Evolutionary conservation across 2,113 vertebrate genomes (phyloP).

Genomic region (Rhineura floridana): DNA sequence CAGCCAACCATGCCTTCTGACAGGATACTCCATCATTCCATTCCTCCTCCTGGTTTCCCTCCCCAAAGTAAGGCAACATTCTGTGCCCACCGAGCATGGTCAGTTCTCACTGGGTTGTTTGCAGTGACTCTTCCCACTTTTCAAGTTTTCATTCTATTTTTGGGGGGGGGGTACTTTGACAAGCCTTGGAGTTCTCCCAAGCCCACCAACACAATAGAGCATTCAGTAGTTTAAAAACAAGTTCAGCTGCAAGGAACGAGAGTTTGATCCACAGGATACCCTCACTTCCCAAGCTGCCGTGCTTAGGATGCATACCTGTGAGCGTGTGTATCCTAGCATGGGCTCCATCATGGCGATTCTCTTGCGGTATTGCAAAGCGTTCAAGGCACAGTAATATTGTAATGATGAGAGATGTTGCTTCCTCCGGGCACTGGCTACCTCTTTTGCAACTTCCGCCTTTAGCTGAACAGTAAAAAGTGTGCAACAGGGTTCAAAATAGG

Average conservation of each 20-base stretch:
- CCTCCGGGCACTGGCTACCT: conserved; percentile 90
- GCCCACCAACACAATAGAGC: neutral
- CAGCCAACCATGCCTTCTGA: neutral
- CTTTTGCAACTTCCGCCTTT: conserved; percentile 87
- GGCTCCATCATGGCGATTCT: conserved; percentile 93
- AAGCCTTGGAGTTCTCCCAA: neutral
- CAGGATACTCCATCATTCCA: neutral
- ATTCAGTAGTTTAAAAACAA: neutral
- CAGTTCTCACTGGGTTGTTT: too few relatives aligned
- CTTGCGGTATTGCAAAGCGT: conserved; percentile 94
- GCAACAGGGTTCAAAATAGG: neutral
- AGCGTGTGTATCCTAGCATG: conserved; percentile 91
- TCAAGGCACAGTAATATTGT: conserved; percentile 96
- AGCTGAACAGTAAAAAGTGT: conserved; percentile 72
- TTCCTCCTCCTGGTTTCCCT: neutral
- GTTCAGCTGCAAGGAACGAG: neutral
- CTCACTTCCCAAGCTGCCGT: neutral
- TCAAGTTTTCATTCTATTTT: neutral
- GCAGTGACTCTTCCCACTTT: neutral
- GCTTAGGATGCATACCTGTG: conserved; percentile 81
- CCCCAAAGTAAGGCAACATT: too few relatives aligned
- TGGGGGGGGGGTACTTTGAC: too few relatives aligned
- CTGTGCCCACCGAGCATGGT: too few relatives aligned
- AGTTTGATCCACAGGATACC: neutral
- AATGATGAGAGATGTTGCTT: conserved; percentile 95